phyloP scores from a whole-genome alignment of 2,888 invertebrate genomes.

The Netelia melanura region DNA sequence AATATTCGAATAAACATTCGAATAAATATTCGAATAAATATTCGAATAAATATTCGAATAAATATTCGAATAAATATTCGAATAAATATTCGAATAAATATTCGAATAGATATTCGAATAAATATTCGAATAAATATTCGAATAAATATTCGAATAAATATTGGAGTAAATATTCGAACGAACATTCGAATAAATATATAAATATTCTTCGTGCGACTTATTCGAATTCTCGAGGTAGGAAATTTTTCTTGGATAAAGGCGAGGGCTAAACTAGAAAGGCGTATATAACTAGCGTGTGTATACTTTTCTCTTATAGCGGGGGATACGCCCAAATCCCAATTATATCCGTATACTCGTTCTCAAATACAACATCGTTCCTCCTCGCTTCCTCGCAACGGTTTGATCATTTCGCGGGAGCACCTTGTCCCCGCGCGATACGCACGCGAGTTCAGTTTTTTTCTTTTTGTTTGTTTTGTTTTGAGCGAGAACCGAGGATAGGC shows the following conservation, averaged over 20 bases:
- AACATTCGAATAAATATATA: too few species aligned
- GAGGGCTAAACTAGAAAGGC: neutral
- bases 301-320: slow-evolving; percentile 21
- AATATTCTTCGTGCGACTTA: neutral
- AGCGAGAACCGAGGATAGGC: slow-evolving; percentile 12
- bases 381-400: slow-evolving; percentile 38
- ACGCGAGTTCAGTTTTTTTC: slow-evolving; percentile 30
- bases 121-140: too few species aligned
- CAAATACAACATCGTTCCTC: slow-evolving; percentile 6
- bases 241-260: neutral
- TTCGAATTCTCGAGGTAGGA: neutral
- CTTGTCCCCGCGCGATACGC: slow-evolving; percentile 34
- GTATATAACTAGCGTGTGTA: neutral
- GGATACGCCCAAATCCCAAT: slow-evolving; percentile 44
- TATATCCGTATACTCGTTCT: slow-evolving; percentile 24
- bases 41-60: too few species aligned
- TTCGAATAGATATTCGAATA: too few species aligned
- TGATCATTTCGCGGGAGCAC: slow-evolving; percentile 39
- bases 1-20: too few species aligned
- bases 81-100: too few species aligned
- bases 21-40: too few species aligned
- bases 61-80: too few species aligned
- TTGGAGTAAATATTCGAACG: too few species aligned
- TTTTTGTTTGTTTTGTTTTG: neutral
- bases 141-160: too few species aligned